Conservation (phyloP, 2,888 invertebrate species). For the Ashinkailepas kermadecensis region DNA sequence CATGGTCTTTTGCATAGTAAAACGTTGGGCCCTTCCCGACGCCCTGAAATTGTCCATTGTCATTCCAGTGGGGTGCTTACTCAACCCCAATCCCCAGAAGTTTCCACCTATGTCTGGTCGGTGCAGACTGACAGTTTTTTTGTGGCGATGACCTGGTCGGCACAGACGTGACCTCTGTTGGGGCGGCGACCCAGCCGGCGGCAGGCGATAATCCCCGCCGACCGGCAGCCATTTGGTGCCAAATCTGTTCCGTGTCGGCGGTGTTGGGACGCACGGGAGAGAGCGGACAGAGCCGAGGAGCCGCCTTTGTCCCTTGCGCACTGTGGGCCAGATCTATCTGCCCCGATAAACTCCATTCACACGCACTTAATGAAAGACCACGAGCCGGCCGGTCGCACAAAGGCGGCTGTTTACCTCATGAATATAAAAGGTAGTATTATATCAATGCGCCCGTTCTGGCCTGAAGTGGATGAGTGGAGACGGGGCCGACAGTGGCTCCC, state of each 20-base stretch:
- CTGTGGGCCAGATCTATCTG: conserved; percentile 17
- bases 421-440: conserved; percentile 21
- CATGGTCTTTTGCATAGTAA: no score
- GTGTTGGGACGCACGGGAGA: neutral
- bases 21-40: no score
- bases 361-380: conserved; percentile 19
- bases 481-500: neutral
- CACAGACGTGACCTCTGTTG: no score
- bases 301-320: neutral
- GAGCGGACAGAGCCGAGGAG: neutral
- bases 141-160: no score
- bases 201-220: neutral
- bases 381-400: conserved; percentile 5
- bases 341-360: conserved; percentile 15
- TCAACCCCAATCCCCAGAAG: no score
- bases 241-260: neutral
- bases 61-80: no score
- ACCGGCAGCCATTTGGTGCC: neutral
- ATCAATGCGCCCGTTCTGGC: neutral
- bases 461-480: conserved; percentile 18
- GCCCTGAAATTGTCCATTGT: no score
- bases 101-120: no score
- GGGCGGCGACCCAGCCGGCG: neutral
- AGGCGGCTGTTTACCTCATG: conserved; percentile 19
- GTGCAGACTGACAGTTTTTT: no score